Conservation (phyloP, 2,113 vertebrate genomes). For the Ophthalmolycus amberensis region DNA sequence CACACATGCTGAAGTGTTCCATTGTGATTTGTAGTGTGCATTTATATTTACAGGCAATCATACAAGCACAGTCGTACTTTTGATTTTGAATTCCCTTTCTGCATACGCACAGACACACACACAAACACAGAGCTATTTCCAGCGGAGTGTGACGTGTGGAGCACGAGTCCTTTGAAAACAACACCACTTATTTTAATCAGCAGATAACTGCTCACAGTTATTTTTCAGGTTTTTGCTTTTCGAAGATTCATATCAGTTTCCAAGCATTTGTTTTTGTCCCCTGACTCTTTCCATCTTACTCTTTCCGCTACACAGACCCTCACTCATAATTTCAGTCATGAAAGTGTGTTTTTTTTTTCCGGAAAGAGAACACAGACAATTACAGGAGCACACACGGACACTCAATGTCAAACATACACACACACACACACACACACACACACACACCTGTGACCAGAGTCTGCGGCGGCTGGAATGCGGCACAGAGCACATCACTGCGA, state of each 20-base stretch:
- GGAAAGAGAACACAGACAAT: not conserved
- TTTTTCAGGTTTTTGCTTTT: constrained; percentile 44
- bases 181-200: constrained; percentile 66
- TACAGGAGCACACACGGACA: not conserved
- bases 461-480: constrained; percentile 81
- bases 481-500: constrained; percentile 68
- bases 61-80: not conserved
- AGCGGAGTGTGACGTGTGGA: constrained; percentile 30
- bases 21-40: not conserved
- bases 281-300: not conserved
- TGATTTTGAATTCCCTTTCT: constrained; percentile 20
- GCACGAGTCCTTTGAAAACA: constrained; percentile 65
- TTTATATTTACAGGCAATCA: too few species aligned
- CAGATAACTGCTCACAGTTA: constrained; percentile 66
- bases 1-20: not conserved
- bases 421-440: constrained; percentile 10
- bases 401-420: not conserved
- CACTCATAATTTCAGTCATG: constrained; percentile 19
- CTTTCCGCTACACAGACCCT: constrained; percentile 30
- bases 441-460: constrained; percentile 81
- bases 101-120: constrained; percentile 24
- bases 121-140: constrained; percentile 36
- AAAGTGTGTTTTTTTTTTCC: constrained; percentile 8
- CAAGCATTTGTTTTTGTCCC: constrained; percentile 6
- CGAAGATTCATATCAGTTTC: constrained; percentile 32